Evolutionary conservation across 2,113 vertebrate genomes (phyloP), one percentile per base, ranked within the genome.

Genomic region (Piprites chloris): DNA sequence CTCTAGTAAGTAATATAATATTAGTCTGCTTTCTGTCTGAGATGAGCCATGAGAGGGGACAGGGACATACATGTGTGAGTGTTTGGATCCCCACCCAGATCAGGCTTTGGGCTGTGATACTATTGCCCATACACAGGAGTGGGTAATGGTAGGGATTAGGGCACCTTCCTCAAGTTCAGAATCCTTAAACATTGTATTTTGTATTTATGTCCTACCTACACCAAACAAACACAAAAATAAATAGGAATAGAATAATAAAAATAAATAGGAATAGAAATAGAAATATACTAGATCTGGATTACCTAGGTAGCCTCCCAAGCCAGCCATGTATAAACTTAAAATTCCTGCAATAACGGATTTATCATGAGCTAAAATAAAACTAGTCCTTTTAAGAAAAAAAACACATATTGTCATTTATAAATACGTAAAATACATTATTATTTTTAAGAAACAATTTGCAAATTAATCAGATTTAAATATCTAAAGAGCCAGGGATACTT

Each of bases 11-110:
- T 12, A 13, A 14, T 0, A 26, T 1, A 52, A 30, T 11, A 28
- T 7, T 4, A 39, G 24, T 2, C 23, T n/a, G n/a, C 35, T n/a
- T 28, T 13, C 3, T 39, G 22, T 42, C 39, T 39, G 17, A 62
- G 26, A 8, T 1, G 8, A 50, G 14, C 37, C 23, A 0, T 56
- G 18, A 53, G 10, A 58, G 12, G 23, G 4, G 30, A 14, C 2
- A 37, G 2, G 17, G 9, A 32, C 28, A 6, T 2, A 4, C 2
- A 15, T 0, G 0, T 5, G 27, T 1, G 42, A 71, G 24, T 5
- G 24, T 5, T 30, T 22, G 24, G 30, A 49, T 16, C 37, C 62
- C 21, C 19, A 47, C 3, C 15, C 37, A 58, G 33, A 39, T 6
- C 39, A 56, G 46, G 19, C 11, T 62, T 68, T 84, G 68, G 49